A percentile compares a stretch with the other conserved stretches of the same genome.
These are phyloP conservation scores for Xanthia icteritia DNA, from an alignment of 2,888 invertebrate species.

Conservation along the genomic window DNA sequence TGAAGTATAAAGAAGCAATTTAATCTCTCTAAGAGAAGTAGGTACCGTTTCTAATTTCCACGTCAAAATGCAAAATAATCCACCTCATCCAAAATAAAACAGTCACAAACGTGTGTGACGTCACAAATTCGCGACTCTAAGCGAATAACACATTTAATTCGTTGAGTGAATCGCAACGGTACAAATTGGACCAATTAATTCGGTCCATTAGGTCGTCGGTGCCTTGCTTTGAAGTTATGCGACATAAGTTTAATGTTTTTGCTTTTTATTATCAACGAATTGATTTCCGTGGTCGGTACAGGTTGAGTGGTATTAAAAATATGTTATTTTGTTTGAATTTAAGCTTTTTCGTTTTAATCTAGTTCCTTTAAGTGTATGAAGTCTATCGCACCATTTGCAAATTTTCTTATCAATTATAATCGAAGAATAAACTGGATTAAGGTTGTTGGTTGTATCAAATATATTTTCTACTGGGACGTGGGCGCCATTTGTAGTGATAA, in stretches of 20 bases:
- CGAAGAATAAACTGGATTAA: too few species aligned
- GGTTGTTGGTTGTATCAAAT: too few species aligned
- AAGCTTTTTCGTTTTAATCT: not conserved
- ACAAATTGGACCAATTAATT: slow-evolving; percentile 80
- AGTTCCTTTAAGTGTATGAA: too few species aligned
- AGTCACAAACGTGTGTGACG: slow-evolving; percentile 16
- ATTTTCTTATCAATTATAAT: too few species aligned
- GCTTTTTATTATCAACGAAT: slow-evolving; percentile 64
- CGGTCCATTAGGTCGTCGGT: slow-evolving; percentile 74
- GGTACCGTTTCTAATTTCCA: not conserved
- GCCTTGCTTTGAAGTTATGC: slow-evolving; percentile 68
- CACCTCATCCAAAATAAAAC: slow-evolving; percentile 7
- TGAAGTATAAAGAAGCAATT: not conserved
- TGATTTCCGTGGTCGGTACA: slow-evolving; percentile 59
- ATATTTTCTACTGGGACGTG: too few species aligned
- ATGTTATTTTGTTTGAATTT: not conserved
- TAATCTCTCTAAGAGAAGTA: not conserved
- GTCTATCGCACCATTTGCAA: too few species aligned
- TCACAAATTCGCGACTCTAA: slow-evolving; percentile 49
- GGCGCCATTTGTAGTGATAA: too few species aligned
- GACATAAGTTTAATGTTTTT: slow-evolving; percentile 56
- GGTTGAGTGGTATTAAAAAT: slow-evolving; percentile 19
- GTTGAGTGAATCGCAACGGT: slow-evolving; percentile 68
- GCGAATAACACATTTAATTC: slow-evolving; percentile 67
- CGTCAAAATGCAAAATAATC: not conserved